Evolutionary conservation across 2,113 vertebrate genomes (phyloP).

Genomic region (Gymnorhina tibicen): DNA sequence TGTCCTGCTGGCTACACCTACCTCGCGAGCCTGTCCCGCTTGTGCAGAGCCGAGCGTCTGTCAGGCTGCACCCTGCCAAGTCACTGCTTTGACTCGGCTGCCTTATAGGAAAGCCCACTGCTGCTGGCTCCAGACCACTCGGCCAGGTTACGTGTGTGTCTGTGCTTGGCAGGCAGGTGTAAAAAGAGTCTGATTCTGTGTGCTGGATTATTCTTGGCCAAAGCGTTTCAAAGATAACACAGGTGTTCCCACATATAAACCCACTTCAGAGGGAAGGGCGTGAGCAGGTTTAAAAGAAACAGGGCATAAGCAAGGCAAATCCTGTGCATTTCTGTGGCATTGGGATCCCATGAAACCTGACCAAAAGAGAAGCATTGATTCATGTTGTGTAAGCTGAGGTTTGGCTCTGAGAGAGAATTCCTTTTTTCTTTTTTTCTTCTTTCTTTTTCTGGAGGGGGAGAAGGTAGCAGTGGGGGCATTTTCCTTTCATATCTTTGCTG

Average conservation of each 20-base stretch:
- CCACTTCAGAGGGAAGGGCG: not conserved
- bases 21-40: not conserved
- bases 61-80: not conserved
- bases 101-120: not conserved
- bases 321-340: not conserved
- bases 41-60: not conserved
- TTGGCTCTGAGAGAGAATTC: not conserved
- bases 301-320: not conserved
- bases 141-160: not conserved
- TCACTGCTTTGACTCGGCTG: not conserved
- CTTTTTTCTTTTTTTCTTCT: not conserved
- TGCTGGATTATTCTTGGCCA: slow-evolving; percentile 23
- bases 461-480: not conserved
- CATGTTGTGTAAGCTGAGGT: not conserved
- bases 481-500: not conserved
- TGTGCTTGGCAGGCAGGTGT: not conserved
- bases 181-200: not conserved
- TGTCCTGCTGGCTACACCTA: not conserved
- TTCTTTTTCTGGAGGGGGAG: not conserved
- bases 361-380: not conserved
- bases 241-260: not conserved
- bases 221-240: not conserved
- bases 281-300: not conserved
- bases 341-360: not conserved
- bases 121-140: not conserved